Evolutionary conservation across 2,113 vertebrate genomes (phyloP).

Genomic region (Podilymbus podiceps): DNA sequence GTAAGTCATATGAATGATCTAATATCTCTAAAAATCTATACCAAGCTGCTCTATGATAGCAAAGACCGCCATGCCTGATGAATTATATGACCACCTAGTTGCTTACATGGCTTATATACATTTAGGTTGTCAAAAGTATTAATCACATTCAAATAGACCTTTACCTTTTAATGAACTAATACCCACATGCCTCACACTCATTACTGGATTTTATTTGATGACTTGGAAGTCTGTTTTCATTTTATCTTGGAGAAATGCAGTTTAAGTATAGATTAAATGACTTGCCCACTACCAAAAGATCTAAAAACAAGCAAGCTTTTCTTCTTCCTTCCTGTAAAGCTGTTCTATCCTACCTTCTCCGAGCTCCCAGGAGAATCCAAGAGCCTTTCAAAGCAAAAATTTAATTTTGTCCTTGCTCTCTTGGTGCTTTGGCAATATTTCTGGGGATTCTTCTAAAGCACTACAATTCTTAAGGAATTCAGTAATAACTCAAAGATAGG

Average conservation of each 20-base stretch:
- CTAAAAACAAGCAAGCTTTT: background rate
- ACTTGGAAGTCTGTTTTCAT: background rate
- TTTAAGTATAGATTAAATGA: background rate
- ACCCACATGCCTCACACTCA: background rate
- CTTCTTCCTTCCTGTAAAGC: background rate
- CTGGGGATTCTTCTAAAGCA: background rate
- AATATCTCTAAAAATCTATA: background rate
- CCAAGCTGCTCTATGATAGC: background rate
- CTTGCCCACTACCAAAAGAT: background rate
- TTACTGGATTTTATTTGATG: background rate
- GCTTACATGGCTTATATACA: background rate
- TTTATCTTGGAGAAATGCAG: background rate
- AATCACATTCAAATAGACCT: background rate
- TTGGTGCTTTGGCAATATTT: background rate
- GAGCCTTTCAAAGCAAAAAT: background rate
- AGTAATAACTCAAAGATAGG: background rate
- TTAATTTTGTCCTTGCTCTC: background rate
- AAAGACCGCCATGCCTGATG: background rate
- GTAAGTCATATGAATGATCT: background rate
- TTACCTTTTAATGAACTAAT: background rate
- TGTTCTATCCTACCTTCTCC: background rate
- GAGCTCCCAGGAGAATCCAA: background rate
- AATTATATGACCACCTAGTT: background rate
- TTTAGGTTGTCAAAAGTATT: background rate
- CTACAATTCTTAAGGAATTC: background rate